Conservation (phyloP, 1,140 invertebrate species). For the Hydropsyche tenuis region DNA sequence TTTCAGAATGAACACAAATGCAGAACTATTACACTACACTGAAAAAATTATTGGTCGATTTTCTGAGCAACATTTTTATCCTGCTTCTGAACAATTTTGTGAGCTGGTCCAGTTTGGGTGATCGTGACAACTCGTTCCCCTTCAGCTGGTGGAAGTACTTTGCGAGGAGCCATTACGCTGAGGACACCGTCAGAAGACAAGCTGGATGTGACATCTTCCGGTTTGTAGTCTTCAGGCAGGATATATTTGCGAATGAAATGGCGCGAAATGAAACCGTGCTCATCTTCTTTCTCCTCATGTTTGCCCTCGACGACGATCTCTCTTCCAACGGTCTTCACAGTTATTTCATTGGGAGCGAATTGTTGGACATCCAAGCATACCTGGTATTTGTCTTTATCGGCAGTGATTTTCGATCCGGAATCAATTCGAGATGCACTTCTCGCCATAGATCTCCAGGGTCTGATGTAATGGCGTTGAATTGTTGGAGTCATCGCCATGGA, state of each 20-base stretch:
- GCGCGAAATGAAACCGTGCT: slow-evolving; percentile 75
- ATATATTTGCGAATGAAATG: slow-evolving; percentile 75
- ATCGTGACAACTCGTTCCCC: slow-evolving; percentile 56
- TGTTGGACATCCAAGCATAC: slow-evolving; percentile 83
- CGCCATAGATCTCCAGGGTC: slow-evolving; percentile 40
- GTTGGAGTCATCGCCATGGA: slow-evolving; percentile 37
- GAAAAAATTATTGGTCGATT: not conserved
- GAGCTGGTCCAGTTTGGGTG: slow-evolving; percentile 52
- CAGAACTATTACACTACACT: too few relatives aligned
- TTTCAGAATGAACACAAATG: too few relatives aligned
- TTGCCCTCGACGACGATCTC: slow-evolving; percentile 73
- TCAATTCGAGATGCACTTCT: slow-evolving; percentile 51
- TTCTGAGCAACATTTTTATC: not conserved
- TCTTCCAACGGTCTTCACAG: slow-evolving; percentile 79
- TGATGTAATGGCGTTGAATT: not conserved
- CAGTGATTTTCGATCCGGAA: slow-evolving; percentile 56
- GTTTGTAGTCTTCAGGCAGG: slow-evolving; percentile 71
- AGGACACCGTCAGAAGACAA: slow-evolving; percentile 79
- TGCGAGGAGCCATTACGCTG: slow-evolving; percentile 62
- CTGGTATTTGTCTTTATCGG: slow-evolving; percentile 69
- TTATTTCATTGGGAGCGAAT: slow-evolving; percentile 83
- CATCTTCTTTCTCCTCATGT: slow-evolving; percentile 77
- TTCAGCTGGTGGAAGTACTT: slow-evolving; percentile 52
- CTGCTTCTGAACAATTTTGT: not conserved
- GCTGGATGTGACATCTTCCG: slow-evolving; percentile 69